A percentile compares a stretch with the other conserved stretches of the same genome.
These are phyloP conservation scores for Meles meles DNA, from an alignment of 2,113 vertebrate genomes.

Conservation along the genomic window DNA sequence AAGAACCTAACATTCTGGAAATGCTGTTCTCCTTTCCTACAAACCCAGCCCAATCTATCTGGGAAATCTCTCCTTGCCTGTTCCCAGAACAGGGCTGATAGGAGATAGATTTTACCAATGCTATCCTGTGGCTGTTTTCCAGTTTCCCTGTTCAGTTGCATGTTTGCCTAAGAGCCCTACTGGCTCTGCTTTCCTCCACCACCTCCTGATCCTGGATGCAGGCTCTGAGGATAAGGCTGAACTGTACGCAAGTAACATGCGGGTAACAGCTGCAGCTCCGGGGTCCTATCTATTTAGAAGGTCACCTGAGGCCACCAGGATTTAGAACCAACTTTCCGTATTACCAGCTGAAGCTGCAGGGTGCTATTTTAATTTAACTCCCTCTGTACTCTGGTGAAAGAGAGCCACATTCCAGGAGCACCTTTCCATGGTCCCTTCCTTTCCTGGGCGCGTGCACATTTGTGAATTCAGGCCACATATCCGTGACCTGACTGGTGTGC, in stretches of 20 bases:
- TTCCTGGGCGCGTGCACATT: background rate
- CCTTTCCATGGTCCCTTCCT: background rate
- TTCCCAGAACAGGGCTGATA: background rate
- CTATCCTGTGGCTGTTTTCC: background rate
- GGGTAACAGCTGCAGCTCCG: background rate
- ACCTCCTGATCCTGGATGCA: background rate
- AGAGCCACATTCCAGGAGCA: background rate
- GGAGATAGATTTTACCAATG: background rate
- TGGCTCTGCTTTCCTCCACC: background rate
- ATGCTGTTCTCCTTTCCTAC: background rate
- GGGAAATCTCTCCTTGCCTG: background rate
- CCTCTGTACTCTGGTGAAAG: background rate
- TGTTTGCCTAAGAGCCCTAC: background rate
- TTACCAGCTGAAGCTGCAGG: background rate
- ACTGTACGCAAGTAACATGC: background rate
- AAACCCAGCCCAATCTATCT: background rate
- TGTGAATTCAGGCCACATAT: background rate
- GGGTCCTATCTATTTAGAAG: background rate
- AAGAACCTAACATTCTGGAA: slow-evolving; percentile 32
- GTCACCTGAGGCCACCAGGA: slow-evolving; percentile 13
- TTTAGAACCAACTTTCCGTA: slow-evolving; percentile 39
- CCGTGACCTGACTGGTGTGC: background rate
- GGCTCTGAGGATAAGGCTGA: background rate
- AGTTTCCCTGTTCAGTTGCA: background rate
- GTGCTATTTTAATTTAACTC: slow-evolving; percentile 21